Base-by-base conservation (phyloP, 2,888 invertebrate genomes). In the Merodon equestris region DNA sequence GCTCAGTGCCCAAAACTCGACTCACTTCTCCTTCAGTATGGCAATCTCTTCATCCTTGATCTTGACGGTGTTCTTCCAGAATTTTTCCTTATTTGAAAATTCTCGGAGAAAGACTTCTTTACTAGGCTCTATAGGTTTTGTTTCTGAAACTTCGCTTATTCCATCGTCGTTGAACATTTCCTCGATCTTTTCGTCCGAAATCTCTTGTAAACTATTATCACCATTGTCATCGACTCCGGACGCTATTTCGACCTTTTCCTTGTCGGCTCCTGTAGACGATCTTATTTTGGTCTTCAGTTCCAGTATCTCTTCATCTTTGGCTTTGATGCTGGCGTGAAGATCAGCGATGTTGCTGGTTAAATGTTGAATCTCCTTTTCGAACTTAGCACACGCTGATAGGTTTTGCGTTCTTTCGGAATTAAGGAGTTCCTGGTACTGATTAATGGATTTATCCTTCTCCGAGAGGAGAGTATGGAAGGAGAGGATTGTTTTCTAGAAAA, bases 391-490 rank as follows among this genome's bases (percentile, higher is more conserved):
- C 7, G 86, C 84, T 14, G 84, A 83, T 17, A 87, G 86, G 71
- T 86, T 87, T 82, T 92, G 91, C 45, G 90, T 90, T n/a, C 91
- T 86, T 19, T 91, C 90, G 40, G 90, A 87, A 63, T 90, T 89
- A 63, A 92, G 84, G n/a, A 92, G 85, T 70, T 91, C 90, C 85
- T 91, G 90, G 84, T 91, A 91, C 82, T 91, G 91, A 18, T 86
- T 86, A n/a, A 92, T 87, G 2, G 91, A 90, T 74, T 91, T 91
- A 83, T 92, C 92, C 83, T 92, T 92, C 83, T 91, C 91, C 17
- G 89, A 86, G 0, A 92, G 87, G 10, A 92, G 85, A 0, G 90
- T 90, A 84, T 91, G 89, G n/a, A 90, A 90, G 54, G 90, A 91
- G 81, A 85, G 85, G 56, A 89, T 90, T 57, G 89, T 91, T 82